A percentile compares a stretch with the other conserved stretches of the same genome.
phyloP scores from a whole-genome alignment of 2,888 invertebrate genomes.

The Scaeva pyrastri region DNA sequence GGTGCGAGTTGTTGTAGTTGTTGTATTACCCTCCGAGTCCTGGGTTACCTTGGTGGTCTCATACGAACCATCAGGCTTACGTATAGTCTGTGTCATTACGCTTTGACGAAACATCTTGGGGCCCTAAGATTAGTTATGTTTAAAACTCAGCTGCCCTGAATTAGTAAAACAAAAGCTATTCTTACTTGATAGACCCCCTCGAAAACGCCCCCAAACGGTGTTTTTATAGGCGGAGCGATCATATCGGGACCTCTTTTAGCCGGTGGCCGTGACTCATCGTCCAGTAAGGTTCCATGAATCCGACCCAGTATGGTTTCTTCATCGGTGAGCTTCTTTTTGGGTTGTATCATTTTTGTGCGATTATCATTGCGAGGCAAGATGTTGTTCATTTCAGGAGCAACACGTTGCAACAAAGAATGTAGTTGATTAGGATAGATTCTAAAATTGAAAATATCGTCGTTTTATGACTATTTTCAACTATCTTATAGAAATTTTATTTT shows the following conservation, averaged over 20 bases:
- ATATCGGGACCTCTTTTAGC: constrained; percentile 80
- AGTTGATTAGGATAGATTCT: constrained; percentile 83
- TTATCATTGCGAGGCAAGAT: constrained; percentile 81
- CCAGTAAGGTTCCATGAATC: constrained; percentile 82
- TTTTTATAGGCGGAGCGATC: constrained; percentile 79
- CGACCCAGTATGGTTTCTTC: constrained; percentile 83
- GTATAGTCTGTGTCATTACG: constrained; percentile 85
- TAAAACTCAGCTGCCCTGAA: not conserved
- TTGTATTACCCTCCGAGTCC: constrained; percentile 86
- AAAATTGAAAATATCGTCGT: not conserved
- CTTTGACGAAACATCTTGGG: constrained; percentile 85
- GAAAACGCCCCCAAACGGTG: constrained; percentile 82
- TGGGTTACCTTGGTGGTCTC: constrained; percentile 85
- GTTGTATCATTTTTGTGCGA: constrained; percentile 73
- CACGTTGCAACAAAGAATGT: constrained; percentile 82
- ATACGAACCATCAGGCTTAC: constrained; percentile 86
- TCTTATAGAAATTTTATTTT: not conserved
- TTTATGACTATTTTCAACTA: not conserved
- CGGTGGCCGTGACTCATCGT: constrained; percentile 77
- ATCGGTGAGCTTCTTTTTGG: constrained; percentile 80
- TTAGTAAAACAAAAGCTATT: not conserved
- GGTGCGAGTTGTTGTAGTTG: constrained; percentile 85
- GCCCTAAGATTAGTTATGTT: constrained; percentile 75
- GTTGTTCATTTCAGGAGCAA: constrained; percentile 79
- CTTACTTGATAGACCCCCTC: constrained; percentile 82